Evolutionary conservation across 2,113 vertebrate genomes (phyloP).

Genomic region (Chaetura pelagica): DNA sequence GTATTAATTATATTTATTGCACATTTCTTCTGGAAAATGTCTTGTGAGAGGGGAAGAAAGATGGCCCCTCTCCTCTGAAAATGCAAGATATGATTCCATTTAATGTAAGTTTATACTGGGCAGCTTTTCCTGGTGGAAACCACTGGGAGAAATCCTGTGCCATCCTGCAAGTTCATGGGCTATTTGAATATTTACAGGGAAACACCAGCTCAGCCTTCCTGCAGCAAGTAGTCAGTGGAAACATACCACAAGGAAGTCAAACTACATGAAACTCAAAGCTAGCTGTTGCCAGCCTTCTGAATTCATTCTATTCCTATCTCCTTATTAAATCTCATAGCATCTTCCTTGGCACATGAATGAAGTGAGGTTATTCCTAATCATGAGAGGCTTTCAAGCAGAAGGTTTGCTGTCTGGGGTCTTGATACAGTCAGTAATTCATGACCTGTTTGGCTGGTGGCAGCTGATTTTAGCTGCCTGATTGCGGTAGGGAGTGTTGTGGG

Average conservation of each 20-base stretch:
- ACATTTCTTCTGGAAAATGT: neutral
- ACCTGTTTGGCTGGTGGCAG: neutral
- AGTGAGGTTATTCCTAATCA: neutral
- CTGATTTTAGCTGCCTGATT: neutral
- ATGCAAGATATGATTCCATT: neutral
- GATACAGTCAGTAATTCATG: neutral
- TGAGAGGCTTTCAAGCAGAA: neutral
- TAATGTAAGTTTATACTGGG: neutral
- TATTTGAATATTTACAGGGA: neutral
- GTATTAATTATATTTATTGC: neutral
- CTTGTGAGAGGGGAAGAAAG: neutral
- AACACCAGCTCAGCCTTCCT: neutral
- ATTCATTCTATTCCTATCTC: neutral
- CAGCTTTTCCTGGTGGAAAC: neutral
- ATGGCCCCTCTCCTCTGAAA: neutral
- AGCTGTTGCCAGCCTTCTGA: neutral
- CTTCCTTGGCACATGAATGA: neutral
- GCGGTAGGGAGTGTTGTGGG: neutral
- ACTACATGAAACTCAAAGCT: neutral
- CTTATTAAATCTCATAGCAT: neutral
- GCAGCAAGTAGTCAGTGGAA: neutral
- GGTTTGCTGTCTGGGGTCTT: neutral
- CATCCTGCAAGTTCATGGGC: neutral
- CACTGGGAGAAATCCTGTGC: neutral
- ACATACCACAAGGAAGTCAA: neutral